A percentile compares a stretch with the other conserved stretches of the same genome.
Evolutionary conservation across 2,113 vertebrate species (phyloP).

Genomic region (Pterocles gutturalis): DNA sequence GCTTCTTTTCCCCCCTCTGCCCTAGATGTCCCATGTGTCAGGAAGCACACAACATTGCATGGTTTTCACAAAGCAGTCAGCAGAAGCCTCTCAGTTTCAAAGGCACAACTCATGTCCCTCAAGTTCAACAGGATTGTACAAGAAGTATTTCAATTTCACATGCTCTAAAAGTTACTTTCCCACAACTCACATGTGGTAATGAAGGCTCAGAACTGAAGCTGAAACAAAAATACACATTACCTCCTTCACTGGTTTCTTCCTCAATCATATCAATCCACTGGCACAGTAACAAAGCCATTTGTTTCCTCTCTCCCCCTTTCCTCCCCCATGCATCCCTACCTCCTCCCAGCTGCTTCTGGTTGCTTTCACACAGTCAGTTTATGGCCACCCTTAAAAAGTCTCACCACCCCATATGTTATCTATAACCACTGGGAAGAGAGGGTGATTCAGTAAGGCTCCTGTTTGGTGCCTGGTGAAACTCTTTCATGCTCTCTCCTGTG

Average conservation of each 20-base stretch:
- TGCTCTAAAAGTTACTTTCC: background rate
- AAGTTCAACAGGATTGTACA: background rate
- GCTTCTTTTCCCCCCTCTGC: background rate
- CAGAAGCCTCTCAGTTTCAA: constrained; percentile 1
- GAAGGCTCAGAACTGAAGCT: constrained; percentile 19
- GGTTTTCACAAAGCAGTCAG: background rate
- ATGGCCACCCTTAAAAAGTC: background rate
- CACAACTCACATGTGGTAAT: background rate
- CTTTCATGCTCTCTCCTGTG: background rate
- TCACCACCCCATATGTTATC: background rate
- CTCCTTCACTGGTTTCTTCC: background rate
- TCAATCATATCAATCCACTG: background rate
- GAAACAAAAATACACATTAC: background rate
- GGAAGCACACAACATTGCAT: background rate
- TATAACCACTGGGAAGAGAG: background rate
- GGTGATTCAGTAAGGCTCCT: background rate
- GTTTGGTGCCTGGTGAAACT: background rate
- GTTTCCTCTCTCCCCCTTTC: background rate
- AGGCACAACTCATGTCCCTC: background rate
- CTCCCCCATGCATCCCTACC: background rate
- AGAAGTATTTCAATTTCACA: background rate
- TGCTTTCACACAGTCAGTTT: background rate
- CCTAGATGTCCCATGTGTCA: background rate
- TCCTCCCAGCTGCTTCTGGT: background rate
- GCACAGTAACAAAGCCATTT: background rate